Percentiles rank a stretch among this genome's conserved stretches.
phyloP scores from a whole-genome alignment of 1,140 invertebrate species.

The Batillaria attramentaria region DNA sequence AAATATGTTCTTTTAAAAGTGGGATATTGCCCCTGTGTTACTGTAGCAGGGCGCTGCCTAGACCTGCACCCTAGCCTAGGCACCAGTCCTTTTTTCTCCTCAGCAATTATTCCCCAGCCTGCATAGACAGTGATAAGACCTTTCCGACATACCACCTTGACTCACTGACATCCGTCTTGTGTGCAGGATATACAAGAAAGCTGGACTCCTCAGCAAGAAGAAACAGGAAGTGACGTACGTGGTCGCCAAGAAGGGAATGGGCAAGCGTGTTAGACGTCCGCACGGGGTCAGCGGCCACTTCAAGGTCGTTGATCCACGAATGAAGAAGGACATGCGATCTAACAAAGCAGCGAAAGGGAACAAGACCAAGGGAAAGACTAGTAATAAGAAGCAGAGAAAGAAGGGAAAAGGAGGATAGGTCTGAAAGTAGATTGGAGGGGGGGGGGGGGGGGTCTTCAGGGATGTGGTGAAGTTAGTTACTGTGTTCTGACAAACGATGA shows the following conservation, averaged over 20 bases:
- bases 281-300: conserved; percentile 91
- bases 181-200: conserved; percentile 92
- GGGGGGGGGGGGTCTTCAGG: too few relatives aligned
- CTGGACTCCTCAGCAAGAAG: conserved; percentile 83
- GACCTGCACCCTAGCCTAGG: too few relatives aligned
- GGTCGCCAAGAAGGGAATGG: conserved; percentile 87
- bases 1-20: too few relatives aligned
- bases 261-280: conserved; percentile 84
- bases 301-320: conserved; percentile 93
- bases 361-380: conserved; percentile 31
- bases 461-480: too few relatives aligned
- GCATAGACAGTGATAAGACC: too few relatives aligned
- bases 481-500: too few relatives aligned
- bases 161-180: conserved; percentile 33
- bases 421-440: too few relatives aligned
- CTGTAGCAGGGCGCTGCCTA: too few relatives aligned
- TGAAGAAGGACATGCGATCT: conserved; percentile 92
- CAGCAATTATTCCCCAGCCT: too few relatives aligned
- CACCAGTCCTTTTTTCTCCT: too few relatives aligned
- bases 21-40: too few relatives aligned
- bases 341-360: conserved; percentile 45
- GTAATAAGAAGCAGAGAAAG: conserved; percentile 31
- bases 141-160: too few relatives aligned
- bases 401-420: conserved; percentile 38
- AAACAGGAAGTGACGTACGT: conserved; percentile 92